Conservation (phyloP, 2,113 vertebrate genomes). For the Condylura cristata region DNA sequence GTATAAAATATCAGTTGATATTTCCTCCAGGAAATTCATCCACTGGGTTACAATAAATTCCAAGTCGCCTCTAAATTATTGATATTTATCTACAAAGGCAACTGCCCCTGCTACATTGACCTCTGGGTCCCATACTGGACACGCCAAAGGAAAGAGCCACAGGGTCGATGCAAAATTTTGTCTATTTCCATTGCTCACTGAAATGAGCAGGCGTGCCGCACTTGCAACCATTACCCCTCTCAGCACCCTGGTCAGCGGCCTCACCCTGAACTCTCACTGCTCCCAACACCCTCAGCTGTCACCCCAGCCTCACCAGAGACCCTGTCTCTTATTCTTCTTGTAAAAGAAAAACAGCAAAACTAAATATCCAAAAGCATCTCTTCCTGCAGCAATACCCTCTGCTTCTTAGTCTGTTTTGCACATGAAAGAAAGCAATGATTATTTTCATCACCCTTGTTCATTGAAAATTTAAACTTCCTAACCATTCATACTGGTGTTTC, state of each 20-base stretch:
- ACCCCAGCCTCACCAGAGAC: not conserved
- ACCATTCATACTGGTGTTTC: not conserved
- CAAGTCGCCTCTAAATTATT: not conserved
- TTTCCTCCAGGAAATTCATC: not conserved
- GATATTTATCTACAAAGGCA: not conserved
- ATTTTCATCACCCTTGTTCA: not conserved
- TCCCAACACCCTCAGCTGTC: not conserved
- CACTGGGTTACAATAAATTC: not conserved
- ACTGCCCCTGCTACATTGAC: not conserved
- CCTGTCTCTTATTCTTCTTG: not conserved
- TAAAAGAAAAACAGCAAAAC: not conserved
- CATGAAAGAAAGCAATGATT: not conserved
- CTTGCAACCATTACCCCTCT: conserved; percentile 20
- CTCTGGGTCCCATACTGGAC: not conserved
- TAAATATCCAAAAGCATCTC: not conserved
- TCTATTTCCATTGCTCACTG: not conserved
- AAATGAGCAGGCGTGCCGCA: not conserved
- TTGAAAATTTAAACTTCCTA: not conserved
- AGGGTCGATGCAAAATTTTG: too few species aligned
- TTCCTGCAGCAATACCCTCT: not conserved
- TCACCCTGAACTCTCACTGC: not conserved
- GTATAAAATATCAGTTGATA: not conserved
- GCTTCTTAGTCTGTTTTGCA: not conserved
- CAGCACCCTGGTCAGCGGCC: conserved; percentile 80
- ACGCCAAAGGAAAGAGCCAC: not conserved